phyloP scores from a whole-genome alignment of 1,140 invertebrate species.

The Sycobia sp. region DNA sequence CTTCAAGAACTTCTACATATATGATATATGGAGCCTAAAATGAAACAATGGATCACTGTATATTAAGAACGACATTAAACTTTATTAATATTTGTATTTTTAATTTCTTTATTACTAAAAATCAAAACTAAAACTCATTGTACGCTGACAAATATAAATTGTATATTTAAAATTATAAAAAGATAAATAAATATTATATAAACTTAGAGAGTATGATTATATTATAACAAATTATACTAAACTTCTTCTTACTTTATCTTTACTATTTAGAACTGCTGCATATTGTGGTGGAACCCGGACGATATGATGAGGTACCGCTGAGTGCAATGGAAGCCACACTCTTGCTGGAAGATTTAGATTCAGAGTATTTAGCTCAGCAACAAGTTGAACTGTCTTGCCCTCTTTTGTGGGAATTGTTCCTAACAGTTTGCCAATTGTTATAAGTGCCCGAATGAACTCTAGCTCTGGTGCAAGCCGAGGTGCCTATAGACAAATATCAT shows the following conservation, averaged over 20 bases:
- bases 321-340: constrained; percentile 93
- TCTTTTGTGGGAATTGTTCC: constrained; percentile 93
- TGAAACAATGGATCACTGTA: constrained; percentile 20
- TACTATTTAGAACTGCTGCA: constrained; percentile 97
- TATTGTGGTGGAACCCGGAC: constrained; percentile 92
- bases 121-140: too few species aligned
- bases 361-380: constrained; percentile 89
- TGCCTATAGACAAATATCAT: constrained; percentile 62
- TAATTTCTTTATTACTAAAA: too few species aligned
- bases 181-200: too few species aligned
- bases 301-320: constrained; percentile 77
- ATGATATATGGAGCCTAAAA: constrained; percentile 93
- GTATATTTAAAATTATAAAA: not conserved
- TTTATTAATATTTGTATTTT: not conserved
- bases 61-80: not conserved
- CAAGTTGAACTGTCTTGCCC: constrained; percentile 85
- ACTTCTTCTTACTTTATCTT: constrained; percentile 81
- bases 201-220: too few species aligned
- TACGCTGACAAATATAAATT: not conserved
- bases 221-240: too few species aligned
- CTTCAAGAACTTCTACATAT: constrained; percentile 95
- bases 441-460: constrained; percentile 86
- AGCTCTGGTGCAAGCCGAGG: constrained; percentile 82
- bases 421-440: constrained; percentile 88
- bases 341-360: constrained; percentile 96